These are phyloP conservation scores for Camponotus vicinus DNA, from an alignment of 1,140 invertebrate species.

Conservation along the genomic window DNA sequence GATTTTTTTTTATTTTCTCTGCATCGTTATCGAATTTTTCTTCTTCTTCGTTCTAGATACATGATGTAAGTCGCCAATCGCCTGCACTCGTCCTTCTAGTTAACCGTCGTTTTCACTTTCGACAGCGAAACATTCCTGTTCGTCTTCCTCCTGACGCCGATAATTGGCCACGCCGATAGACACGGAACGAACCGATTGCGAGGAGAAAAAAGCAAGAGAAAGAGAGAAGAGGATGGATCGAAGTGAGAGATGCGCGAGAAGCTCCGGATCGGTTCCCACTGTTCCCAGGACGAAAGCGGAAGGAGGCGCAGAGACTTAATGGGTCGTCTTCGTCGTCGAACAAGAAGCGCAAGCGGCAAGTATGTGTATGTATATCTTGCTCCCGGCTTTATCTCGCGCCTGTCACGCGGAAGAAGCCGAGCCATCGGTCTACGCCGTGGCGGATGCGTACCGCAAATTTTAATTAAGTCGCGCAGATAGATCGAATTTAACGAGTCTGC, in stretches of 20 bases:
- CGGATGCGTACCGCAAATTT: conserved; percentile 35
- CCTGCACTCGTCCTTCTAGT: conserved; percentile 19
- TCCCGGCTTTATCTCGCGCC: conserved; percentile 60
- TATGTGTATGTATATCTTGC: conserved; percentile 12
- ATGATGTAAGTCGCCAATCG: conserved; percentile 14
- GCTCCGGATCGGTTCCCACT: conserved; percentile 67
- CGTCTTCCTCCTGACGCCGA: conserved; percentile 55
- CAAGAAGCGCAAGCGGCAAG: neutral
- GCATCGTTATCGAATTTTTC: neutral
- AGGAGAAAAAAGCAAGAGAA: conserved; percentile 31
- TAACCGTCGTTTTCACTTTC: conserved; percentile 38
- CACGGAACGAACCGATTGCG: conserved; percentile 37
- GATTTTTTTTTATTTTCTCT: neutral
- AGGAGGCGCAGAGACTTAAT: conserved; percentile 62
- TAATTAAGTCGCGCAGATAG: conserved; percentile 37
- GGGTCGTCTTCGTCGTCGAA: conserved; percentile 58
- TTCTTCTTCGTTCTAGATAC: neutral
- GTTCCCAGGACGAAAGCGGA: conserved; percentile 74
- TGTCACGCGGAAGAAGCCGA: conserved; percentile 39
- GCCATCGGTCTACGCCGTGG: conserved; percentile 29
- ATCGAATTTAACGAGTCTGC: conserved; percentile 38
- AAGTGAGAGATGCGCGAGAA: conserved; percentile 46
- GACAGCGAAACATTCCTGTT: conserved; percentile 62
- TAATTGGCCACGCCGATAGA: conserved; percentile 72
- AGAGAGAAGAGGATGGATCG: conserved; percentile 4